Evolutionary conservation across 2,797 vertebrate species (phyloP).

Genomic region (Enteromius mattozi): DNA sequence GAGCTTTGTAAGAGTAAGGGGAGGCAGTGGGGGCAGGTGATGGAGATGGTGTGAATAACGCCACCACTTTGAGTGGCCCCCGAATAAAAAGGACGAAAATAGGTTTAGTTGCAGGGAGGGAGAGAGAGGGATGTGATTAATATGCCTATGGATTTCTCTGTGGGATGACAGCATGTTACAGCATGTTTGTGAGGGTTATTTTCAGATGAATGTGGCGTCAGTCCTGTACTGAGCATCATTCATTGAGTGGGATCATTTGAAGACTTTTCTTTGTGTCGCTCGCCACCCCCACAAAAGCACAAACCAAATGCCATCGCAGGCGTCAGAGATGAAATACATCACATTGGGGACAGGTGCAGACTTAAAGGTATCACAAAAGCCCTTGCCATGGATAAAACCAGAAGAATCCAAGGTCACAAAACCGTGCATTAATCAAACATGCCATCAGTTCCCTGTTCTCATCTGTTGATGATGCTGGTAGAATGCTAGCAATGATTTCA

Average conservation of each 20-base stretch:
- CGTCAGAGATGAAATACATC: slow-evolving; percentile 21
- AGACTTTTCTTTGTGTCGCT: slow-evolving; percentile 30
- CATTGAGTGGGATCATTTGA: slow-evolving; percentile 35
- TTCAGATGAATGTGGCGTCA: slow-evolving; percentile 49
- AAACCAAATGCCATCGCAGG: slow-evolving; percentile 27
- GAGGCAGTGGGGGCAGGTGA: slow-evolving; percentile 32
- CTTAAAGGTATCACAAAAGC: slow-evolving; percentile 31
- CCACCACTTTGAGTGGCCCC: slow-evolving; percentile 70
- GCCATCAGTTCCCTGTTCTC: background rate
- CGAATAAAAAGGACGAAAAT: slow-evolving; percentile 73
- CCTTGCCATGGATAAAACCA: background rate
- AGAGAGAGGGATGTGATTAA: slow-evolving; percentile 52
- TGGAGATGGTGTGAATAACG: slow-evolving; percentile 60
- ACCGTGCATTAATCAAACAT: slow-evolving; percentile 6
- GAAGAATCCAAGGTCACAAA: slow-evolving; percentile 19
- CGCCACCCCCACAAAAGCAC: background rate
- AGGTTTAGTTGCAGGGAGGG: slow-evolving; percentile 58
- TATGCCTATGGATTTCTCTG: slow-evolving; percentile 42
- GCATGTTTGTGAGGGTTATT: slow-evolving; percentile 55
- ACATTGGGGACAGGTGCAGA: slow-evolving; percentile 13
- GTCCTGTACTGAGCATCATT: slow-evolving; percentile 27
- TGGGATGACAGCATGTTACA: slow-evolving; percentile 54
- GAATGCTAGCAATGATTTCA: slow-evolving; percentile 13
- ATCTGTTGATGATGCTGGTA: background rate
- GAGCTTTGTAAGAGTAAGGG: slow-evolving; percentile 55